Base-by-base conservation (phyloP, 1,140 invertebrate species). In the Pissodes strobi region DNA sequence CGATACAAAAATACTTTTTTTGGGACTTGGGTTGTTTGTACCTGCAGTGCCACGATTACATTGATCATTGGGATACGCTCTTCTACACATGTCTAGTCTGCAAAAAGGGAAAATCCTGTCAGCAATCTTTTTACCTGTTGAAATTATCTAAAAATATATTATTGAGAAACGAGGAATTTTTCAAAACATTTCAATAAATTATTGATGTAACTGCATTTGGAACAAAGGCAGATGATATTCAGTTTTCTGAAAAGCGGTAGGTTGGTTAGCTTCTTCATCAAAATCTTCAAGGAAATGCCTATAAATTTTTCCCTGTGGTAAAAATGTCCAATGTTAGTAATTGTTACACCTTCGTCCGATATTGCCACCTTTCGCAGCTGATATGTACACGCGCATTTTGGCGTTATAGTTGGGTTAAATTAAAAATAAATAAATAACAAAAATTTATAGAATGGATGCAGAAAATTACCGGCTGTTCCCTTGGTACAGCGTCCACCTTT, bases 21-120 rank as follows among this genome's bases (percentile, higher is more conserved):
- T n/a, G n/a, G n/a, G n/a, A n/a, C n/a, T n/a, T n/a, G n/a, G 46
- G 62, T 48, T 55, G 37, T 45, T 57, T 67, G 68, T 93, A 95
- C 93, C 94, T 93, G 94, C 94, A 74, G 94, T 97, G 84, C 94
- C 94, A 85, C 93, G 88, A 89, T 96, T 96, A 90, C 94, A 96
- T 82, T 90, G 88, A 83, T 94, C 93, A 85, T 90, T 90, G 79
- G 91, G 88, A 85, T 91, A 93, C 85, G 93, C 90, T 84, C 93
- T 87, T 85, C 94, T 89, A 90, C 94, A 97, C 94, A 97, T 96
- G 90, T 97, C 94, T 88, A 96, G 92, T 93, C 93, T 95, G 92
- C 82, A 90, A 90, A 76, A 79, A 79, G 52, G 27, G 34, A 57
- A 57, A 57, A 60, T 17, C 34, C 37, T 39, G n/a, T 48, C 45